Evolutionary conservation across 2,797 vertebrate species (phyloP).

Genomic region (Gymnoscopelus microlampas): DNA sequence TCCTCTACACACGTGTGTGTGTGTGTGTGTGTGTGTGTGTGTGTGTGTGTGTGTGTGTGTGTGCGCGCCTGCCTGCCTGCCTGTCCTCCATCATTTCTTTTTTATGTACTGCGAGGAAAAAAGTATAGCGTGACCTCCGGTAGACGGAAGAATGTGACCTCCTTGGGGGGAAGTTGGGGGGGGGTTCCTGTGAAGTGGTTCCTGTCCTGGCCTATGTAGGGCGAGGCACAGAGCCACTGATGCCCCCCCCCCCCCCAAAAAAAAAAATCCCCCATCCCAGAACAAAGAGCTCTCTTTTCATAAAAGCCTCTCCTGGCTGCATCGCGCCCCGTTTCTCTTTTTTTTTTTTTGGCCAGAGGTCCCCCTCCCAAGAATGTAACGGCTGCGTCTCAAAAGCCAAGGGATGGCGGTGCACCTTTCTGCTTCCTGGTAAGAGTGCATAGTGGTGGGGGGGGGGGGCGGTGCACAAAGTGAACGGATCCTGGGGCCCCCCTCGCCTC

Average conservation of each 20-base stretch:
- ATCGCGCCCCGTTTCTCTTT: neutral
- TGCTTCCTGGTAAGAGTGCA: too few relatives aligned
- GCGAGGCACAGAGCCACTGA: too few relatives aligned
- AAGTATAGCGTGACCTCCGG: neutral
- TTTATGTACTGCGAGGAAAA: neutral
- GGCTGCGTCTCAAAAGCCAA: slow-evolving; percentile 10
- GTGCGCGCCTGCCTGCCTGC: too few relatives aligned
- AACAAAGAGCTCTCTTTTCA: slow-evolving; percentile 52
- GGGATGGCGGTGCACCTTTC: neutral
- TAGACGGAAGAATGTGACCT: slow-evolving; percentile 41
- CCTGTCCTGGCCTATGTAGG: neutral
- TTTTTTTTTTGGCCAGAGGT: slow-evolving; percentile 24
- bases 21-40: too few relatives aligned
- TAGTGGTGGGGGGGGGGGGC: too few relatives aligned
- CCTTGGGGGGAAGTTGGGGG: slow-evolving; percentile 41
- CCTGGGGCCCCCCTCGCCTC: too few relatives aligned
- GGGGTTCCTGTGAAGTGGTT: slow-evolving; percentile 49
- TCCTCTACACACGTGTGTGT: too few relatives aligned
- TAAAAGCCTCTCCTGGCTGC: slow-evolving; percentile 12
- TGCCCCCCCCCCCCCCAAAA: neutral
- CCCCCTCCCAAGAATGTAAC: slow-evolving; percentile 35
- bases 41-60: too few relatives aligned
- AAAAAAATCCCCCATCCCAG: neutral
- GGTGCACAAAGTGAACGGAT: too few relatives aligned
- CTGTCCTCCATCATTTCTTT: neutral